A percentile compares a stretch with the other conserved stretches of the same genome.
phyloP scores from a whole-genome alignment of 2,797 vertebrate species.

The Huso huso region DNA sequence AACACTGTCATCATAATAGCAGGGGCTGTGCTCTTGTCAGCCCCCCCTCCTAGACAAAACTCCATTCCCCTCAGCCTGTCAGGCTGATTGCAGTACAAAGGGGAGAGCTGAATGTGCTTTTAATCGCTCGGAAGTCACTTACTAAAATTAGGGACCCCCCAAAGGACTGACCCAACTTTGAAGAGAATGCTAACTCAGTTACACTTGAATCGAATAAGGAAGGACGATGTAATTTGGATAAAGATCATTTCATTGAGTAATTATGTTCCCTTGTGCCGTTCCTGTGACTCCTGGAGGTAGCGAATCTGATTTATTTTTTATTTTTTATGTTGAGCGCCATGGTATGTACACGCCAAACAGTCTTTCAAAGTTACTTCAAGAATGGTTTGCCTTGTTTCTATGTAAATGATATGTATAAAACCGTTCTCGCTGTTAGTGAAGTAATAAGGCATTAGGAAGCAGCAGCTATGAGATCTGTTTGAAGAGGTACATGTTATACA shows the following conservation, averaged over 20 bases:
- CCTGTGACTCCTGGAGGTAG: no score
- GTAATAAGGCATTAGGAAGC: no score
- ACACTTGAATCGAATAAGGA: constrained; percentile 27
- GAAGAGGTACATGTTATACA: no score
- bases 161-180: constrained; percentile 22
- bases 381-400: no score
- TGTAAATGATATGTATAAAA: no score
- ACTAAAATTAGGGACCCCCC: constrained; percentile 2
- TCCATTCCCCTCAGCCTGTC: constrained; percentile 19
- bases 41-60: no score
- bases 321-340: no score
- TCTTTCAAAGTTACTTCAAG: no score
- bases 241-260: constrained; percentile 49
- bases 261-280: constrained; percentile 38
- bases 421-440: no score
- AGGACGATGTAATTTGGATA: constrained; percentile 45
- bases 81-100: constrained; percentile 36
- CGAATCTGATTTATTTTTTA: no score
- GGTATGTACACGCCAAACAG: no score
- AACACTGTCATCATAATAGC: constrained; percentile 16
- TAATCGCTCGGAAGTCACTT: constrained; percentile 7
- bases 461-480: no score
- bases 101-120: constrained; percentile 19
- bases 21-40: constrained; percentile 1
- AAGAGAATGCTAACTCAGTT: constrained; percentile 34